These are phyloP conservation scores for Vanessa cardui DNA, from an alignment of 2,888 invertebrate genomes.

Conservation along the genomic window DNA sequence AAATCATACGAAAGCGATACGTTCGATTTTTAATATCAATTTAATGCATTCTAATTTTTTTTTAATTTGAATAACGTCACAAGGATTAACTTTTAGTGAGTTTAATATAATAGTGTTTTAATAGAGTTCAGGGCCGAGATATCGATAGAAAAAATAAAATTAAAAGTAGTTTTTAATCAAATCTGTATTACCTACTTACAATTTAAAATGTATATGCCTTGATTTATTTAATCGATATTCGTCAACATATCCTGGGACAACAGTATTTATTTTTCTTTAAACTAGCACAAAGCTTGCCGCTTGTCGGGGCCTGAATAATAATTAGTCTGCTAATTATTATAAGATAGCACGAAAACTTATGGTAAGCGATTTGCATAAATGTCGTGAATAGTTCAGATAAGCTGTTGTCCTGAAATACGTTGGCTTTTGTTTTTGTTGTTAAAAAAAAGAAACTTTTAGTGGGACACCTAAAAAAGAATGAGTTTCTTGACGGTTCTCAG, in stretches of 20 bases:
- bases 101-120: too few relatives aligned
- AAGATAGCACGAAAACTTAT: conserved; percentile 29
- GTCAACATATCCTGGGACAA: background rate
- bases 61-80: too few relatives aligned
- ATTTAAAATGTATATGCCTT: too few relatives aligned
- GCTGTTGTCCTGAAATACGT: conserved; percentile 1
- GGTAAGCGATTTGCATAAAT: conserved; percentile 25
- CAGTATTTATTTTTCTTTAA: conserved; percentile 12
- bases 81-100: too few relatives aligned
- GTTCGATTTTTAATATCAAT: background rate
- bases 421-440: background rate
- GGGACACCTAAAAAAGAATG: background rate
- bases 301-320: conserved; percentile 29
- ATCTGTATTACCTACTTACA: too few relatives aligned
- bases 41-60: background rate
- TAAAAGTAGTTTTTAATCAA: background rate
- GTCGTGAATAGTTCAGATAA: conserved; percentile 30
- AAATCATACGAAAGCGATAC: background rate
- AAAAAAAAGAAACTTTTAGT: background rate
- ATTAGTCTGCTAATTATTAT: conserved; percentile 30
- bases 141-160: background rate
- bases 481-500: too few relatives aligned
- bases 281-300: conserved; percentile 16
- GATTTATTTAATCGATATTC: background rate
- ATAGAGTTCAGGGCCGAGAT: too few relatives aligned